These are phyloP conservation scores for Podarcis cretensis DNA, from an alignment of 2,113 vertebrate species.

Conservation along the genomic window DNA sequence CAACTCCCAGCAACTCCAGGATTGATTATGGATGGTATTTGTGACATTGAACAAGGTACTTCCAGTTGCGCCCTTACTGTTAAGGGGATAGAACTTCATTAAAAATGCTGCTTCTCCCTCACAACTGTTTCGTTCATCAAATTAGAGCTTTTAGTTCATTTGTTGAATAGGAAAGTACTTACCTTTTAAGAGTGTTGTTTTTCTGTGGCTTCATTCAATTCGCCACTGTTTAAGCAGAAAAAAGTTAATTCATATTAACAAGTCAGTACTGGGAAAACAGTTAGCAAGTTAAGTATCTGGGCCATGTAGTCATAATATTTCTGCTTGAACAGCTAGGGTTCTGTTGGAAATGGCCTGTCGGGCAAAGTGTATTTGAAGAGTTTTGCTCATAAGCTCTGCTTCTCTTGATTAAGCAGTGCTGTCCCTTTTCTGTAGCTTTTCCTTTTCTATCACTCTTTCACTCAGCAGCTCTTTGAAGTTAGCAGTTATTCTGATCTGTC, in stretches of 20 bases:
- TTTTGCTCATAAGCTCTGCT: background rate
- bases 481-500: too few species aligned
- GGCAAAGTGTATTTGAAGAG: background rate
- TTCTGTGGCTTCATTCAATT: background rate
- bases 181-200: background rate
- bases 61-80: too few species aligned
- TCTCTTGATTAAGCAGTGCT: background rate
- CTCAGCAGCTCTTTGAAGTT: background rate
- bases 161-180: background rate
- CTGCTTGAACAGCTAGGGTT: background rate
- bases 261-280: background rate
- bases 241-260: too few species aligned
- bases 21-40: background rate
- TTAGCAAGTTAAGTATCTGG: background rate
- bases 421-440: background rate
- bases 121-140: background rate
- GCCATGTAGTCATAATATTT: background rate
- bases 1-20: background rate
- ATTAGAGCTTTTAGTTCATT: background rate
- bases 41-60: background rate
- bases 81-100: too few species aligned
- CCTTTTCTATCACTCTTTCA: background rate
- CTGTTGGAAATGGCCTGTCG: background rate
- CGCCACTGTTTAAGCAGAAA: too few species aligned
- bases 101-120: too few species aligned